phyloP scores from a whole-genome alignment of 1,140 invertebrate species.

The Drosophila sproati region DNA sequence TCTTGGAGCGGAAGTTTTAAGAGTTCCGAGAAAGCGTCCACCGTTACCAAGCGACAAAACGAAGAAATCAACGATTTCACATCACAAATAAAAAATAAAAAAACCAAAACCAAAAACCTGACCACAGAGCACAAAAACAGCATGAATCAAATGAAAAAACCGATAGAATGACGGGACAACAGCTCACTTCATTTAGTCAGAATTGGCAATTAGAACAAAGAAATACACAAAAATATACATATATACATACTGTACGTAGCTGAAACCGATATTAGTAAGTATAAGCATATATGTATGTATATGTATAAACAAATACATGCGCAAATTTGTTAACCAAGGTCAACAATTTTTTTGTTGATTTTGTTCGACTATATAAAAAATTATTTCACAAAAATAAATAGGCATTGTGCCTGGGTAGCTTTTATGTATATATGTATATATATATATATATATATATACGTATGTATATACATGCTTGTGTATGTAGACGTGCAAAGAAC shows the following conservation, averaged over 20 bases:
- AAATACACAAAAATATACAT: slow-evolving; percentile 37
- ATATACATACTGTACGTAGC: slow-evolving; percentile 3
- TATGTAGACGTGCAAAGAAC: slow-evolving; percentile 15
- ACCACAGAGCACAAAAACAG: slow-evolving; percentile 44
- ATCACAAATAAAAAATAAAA: slow-evolving; percentile 6
- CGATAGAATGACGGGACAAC: slow-evolving; percentile 39
- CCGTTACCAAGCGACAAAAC: slow-evolving; percentile 17
- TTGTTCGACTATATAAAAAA: slow-evolving; percentile 29
- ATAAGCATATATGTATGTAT: background rate
- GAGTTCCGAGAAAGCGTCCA: slow-evolving; percentile 16
- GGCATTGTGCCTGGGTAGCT: slow-evolving; percentile 10
- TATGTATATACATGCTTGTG: background rate
- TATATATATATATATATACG: slow-evolving; percentile 2
- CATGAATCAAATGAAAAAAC: slow-evolving; percentile 42
- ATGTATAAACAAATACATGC: slow-evolving; percentile 14
- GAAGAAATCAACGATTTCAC: slow-evolving; percentile 30
- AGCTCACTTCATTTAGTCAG: slow-evolving; percentile 50
- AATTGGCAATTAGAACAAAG: slow-evolving; percentile 66
- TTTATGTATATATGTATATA: background rate
- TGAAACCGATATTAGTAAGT: background rate
- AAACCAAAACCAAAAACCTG: slow-evolving; percentile 34
- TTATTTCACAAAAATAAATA: slow-evolving; percentile 27
- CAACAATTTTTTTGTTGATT: slow-evolving; percentile 51
- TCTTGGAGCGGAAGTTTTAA: slow-evolving; percentile 6
- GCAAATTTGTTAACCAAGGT: slow-evolving; percentile 72